Evolutionary conservation across 2,113 vertebrate species (phyloP).

Genomic region (Urocitellus parryii): DNA sequence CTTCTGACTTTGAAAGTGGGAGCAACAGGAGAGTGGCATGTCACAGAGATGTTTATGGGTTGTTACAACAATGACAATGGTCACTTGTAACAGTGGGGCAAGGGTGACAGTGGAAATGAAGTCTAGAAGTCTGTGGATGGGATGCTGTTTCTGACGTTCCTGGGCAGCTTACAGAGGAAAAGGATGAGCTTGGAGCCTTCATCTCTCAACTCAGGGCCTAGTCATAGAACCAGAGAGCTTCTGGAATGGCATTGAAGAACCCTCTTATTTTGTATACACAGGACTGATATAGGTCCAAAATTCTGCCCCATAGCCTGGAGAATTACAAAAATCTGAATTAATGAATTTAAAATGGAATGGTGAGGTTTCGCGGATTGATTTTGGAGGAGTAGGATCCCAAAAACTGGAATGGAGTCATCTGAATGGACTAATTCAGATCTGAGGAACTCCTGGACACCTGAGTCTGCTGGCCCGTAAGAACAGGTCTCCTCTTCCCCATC

Average conservation of each 20-base stretch:
- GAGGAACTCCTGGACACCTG: background rate
- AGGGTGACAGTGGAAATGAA: background rate
- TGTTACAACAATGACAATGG: background rate
- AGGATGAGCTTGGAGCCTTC: background rate
- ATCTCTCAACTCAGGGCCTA: background rate
- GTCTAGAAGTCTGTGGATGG: background rate
- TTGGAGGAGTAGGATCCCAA: background rate
- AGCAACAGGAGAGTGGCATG: background rate
- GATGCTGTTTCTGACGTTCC: background rate
- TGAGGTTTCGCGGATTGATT: background rate
- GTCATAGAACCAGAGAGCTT: background rate
- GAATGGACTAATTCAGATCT: background rate
- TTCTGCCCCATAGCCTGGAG: background rate
- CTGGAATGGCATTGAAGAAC: background rate
- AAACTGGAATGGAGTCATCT: background rate
- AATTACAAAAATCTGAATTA: slow-evolving; percentile 40
- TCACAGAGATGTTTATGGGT: background rate
- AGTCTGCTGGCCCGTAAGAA: background rate
- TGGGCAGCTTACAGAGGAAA: background rate
- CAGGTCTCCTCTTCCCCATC: background rate
- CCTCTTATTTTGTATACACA: background rate
- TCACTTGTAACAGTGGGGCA: background rate
- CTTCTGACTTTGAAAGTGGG: background rate
- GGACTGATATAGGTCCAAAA: background rate
- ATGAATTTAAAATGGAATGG: background rate